phyloP scores from a whole-genome alignment of 1,140 invertebrate species.

The Cataglyphis hispanica region DNA sequence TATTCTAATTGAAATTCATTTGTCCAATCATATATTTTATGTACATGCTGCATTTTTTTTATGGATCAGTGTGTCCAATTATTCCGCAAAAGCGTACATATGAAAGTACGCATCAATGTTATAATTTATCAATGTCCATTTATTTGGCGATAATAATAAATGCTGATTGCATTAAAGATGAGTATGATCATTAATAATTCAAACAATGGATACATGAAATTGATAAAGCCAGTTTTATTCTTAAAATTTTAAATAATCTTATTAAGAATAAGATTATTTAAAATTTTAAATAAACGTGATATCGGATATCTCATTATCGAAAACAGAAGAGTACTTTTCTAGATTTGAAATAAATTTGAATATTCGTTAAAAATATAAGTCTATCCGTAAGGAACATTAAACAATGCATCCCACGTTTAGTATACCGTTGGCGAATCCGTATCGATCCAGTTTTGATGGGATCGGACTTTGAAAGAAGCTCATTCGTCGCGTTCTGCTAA shows the following conservation, averaged over 20 bases:
- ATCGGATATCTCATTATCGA: not conserved
- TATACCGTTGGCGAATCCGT: not conserved
- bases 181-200: constrained; percentile 47
- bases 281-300: not conserved
- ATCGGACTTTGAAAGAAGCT: constrained; percentile 16
- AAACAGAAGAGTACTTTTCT: not conserved
- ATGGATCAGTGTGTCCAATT: constrained; percentile 18
- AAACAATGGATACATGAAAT: constrained; percentile 5
- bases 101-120: constrained; percentile 43
- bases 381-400: not conserved
- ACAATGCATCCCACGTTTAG: not conserved
- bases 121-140: constrained; percentile 50
- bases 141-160: constrained; percentile 57
- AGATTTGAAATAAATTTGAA: not conserved
- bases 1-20: constrained; percentile 43
- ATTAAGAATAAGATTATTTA: too few relatives aligned
- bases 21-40: constrained; percentile 23
- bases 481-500: not conserved
- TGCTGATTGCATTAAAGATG: constrained; percentile 47
- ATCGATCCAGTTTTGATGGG: constrained; percentile 30
- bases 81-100: constrained; percentile 13
- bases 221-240: constrained; percentile 3
- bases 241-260: not conserved
- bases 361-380: not conserved
- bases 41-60: constrained; percentile 8